Evolutionary conservation across 2,888 invertebrate genomes (phyloP), one percentile per base, ranked within the genome.

Genomic region (Nesidiocoris tenuis): DNA sequence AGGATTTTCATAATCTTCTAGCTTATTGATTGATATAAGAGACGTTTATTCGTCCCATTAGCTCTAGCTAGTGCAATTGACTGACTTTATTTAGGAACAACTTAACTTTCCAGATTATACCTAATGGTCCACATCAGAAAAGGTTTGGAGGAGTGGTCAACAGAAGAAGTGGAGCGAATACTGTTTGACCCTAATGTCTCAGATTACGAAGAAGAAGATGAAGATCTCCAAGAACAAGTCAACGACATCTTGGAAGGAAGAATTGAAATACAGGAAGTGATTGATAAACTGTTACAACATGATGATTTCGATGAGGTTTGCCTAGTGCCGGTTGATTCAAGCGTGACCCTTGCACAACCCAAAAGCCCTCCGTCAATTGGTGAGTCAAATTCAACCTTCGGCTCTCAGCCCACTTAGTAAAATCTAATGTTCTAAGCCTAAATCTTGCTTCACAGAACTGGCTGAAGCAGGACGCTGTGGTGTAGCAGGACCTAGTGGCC

Each of bases 171-270:
- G 1, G 1, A 1, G 18, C 1, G 21, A 1, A 7, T 18, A 1
- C 61, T 61, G 17, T 61, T 61, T 19, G 61, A 61, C 9, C 61
- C 61, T 1, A 61, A 61, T 61, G 61, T 61, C 16, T 17, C 1
- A 2, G 9, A 17, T 63, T 63, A n/a, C n/a, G n/a, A n/a, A n/a
- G 64, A 63, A 12, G 22, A 17, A 7, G 64, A 64, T 24, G 24
- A 7, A 1, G 64, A 64, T 24, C 17, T 17, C 64, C 12, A 63
- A 16, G 12, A 22, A 9, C 63, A 22, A 21, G 63, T 63, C 22
- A 25, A 64, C n/a, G 64, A 64, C 24, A 64, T 64, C 18, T 64
- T 64, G 22, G 64, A 64, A 9, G 23, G 23, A 64, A 64, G 64
- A 17, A 7, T 64, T 1, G 1, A 64, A 64, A 23, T 22, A 22